These are phyloP conservation scores for Alligator mississippiensis DNA, from an alignment of 2,113 vertebrate species.

Conservation along the genomic window DNA sequence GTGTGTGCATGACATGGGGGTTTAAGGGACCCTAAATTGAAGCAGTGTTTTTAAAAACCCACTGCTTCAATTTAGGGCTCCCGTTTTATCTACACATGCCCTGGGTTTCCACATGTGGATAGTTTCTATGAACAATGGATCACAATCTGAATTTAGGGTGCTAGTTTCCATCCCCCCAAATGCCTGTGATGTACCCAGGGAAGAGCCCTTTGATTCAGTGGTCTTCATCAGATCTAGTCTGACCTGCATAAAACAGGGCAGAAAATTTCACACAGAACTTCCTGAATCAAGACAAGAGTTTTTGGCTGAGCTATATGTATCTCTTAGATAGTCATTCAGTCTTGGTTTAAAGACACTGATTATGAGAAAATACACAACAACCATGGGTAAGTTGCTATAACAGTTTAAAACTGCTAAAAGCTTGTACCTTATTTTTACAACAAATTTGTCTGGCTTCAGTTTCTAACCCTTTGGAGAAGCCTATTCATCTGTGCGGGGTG, in stretches of 20 bases:
- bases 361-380: not conserved
- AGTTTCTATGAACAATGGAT: no score
- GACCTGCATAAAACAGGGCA: not conserved
- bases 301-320: not conserved
- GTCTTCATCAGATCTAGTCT: not conserved
- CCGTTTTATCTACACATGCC: no score
- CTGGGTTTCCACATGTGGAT: no score
- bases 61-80: no score
- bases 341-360: not conserved
- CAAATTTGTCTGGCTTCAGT: not conserved
- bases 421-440: not conserved
- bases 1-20: no score
- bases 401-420: not conserved
- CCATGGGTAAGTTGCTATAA: not conserved
- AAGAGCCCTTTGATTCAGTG: not conserved
- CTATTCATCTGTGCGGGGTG: not conserved
- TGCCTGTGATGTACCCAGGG: no score
- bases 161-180: no score
- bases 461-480: not conserved
- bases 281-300: not conserved
- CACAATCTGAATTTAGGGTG: not conserved
- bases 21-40: no score
- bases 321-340: not conserved
- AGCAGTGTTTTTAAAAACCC: no score
- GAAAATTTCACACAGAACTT: not conserved